Evolutionary conservation across 2,888 invertebrate genomes (phyloP), one percentile per base, ranked within the genome.

Genomic region (Tetragonula carbonaria): DNA sequence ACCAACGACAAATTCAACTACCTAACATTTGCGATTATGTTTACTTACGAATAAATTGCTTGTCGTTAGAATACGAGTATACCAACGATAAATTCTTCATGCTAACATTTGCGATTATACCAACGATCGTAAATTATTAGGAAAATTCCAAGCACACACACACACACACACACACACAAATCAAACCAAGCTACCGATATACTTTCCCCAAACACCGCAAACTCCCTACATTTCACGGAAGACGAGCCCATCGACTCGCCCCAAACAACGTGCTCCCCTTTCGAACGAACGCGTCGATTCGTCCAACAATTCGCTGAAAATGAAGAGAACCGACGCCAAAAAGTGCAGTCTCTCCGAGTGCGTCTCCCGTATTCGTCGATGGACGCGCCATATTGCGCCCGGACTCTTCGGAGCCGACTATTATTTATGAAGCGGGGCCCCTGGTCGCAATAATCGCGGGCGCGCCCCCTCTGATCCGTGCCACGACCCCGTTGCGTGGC

Each of bases 341-440:
- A 67, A 57, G 66, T 78, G 57, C 78, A 73, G 73, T 78, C 67
- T 78, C 67, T 50, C 33, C 33, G 33, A 33, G 33, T 33, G 6
- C 62, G 18, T 50, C 28, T 28, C 65, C 13, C 16, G 63, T 50
- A 23, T 73, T 28, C 53, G 63, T 0, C 74, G 2, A 5, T 62
- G n/a, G 33, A 59, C 50, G 78, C n/a, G 75, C 78, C 85, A 86
- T 86, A 86, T 86, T 86, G 85, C 78, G 78, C 33, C 33, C 38
- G 14, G 11, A 51, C 78, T 84, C 78, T 70, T 78, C 78, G 63
- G 16, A 74, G 57, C 78, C 74, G 65, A 70, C 78, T 66, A 84
- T 86, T 86, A 86, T 86, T 86, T 86, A 86, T 84, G 85, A 81
- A 84, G 80, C 67, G 50, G 50, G 74, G 74, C 78, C 57, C 33